A percentile compares a stretch with the other conserved stretches of the same genome.
phyloP scores from a whole-genome alignment of 2,113 vertebrate genomes.

The Paradisaea rubra region DNA sequence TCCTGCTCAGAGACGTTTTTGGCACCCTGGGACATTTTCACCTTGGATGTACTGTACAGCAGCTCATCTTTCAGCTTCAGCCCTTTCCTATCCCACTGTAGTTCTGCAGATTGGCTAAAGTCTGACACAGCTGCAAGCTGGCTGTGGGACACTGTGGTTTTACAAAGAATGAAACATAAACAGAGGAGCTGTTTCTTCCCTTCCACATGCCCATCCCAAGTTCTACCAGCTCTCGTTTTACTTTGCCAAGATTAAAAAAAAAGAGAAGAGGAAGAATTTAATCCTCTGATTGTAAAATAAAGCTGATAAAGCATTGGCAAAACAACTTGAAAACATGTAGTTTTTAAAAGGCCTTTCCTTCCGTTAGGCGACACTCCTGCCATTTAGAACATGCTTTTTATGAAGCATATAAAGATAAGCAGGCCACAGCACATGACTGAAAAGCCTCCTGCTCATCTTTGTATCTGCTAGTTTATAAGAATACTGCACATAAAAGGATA shows the following conservation, averaged over 20 bases:
- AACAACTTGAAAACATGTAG: neutral
- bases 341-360: neutral
- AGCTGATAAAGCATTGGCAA: neutral
- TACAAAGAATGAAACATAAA: neutral
- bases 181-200: neutral
- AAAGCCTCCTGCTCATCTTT: neutral
- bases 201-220: neutral
- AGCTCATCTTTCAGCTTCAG: neutral
- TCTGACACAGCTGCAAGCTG: neutral
- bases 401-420: neutral
- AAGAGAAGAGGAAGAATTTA: neutral
- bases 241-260: neutral
- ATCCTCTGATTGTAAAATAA: neutral
- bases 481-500: neutral
- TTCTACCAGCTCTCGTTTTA: neutral
- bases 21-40: neutral
- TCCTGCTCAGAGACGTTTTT: neutral
- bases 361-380: rapidly evolving
- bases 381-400: neutral
- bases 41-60: neutral
- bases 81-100: neutral
- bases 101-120: neutral
- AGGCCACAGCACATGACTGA: neutral
- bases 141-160: neutral
- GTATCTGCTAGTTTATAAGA: neutral